Evolutionary conservation across 1,140 invertebrate species (phyloP).

Genomic region (Monochamus saltuarius): DNA sequence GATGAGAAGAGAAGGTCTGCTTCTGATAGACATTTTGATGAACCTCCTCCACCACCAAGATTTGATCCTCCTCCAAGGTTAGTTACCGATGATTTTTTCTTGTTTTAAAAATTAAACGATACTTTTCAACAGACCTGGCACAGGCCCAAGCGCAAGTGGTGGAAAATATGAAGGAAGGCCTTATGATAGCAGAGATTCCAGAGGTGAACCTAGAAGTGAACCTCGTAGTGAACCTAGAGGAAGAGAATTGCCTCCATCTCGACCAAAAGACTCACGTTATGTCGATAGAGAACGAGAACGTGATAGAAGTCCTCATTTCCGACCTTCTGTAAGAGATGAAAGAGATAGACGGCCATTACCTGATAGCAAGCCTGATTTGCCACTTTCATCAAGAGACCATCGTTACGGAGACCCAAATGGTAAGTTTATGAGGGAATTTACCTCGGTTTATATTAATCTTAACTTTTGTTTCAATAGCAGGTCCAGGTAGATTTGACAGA

Average conservation of each 20-base stretch:
- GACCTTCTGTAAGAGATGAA: slow-evolving; percentile 28
- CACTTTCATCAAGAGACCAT: slow-evolving; percentile 6
- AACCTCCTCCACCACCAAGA: slow-evolving; percentile 43
- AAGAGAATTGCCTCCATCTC: slow-evolving; percentile 10
- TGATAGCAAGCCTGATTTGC: slow-evolving; percentile 32
- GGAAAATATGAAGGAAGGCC: slow-evolving; percentile 16
- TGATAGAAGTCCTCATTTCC: slow-evolving; percentile 41
- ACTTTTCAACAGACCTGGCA: slow-evolving; percentile 12
- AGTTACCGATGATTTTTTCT: slow-evolving; percentile 7
- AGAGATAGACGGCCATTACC: slow-evolving; percentile 26
- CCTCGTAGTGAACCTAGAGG: slow-evolving; percentile 6
- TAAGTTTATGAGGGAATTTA: too few species aligned
- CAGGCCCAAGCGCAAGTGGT: slow-evolving; percentile 7
- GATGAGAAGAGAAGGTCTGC: slow-evolving; percentile 49
- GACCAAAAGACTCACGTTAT: slow-evolving; percentile 30
- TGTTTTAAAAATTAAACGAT: neutral
- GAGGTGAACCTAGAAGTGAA: slow-evolving; percentile 6
- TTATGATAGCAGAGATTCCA: slow-evolving; percentile 10
- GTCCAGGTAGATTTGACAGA: slow-evolving; percentile 12
- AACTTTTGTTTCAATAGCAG: slow-evolving; percentile 7
- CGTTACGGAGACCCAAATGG: slow-evolving; percentile 6
- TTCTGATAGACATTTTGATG: slow-evolving; percentile 46
- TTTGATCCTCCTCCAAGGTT: slow-evolving; percentile 38
- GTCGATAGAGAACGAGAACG: slow-evolving; percentile 32
- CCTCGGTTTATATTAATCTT: too few species aligned